phyloP scores from a whole-genome alignment of 2,888 invertebrate species.

The Xestia sexstrigata region DNA sequence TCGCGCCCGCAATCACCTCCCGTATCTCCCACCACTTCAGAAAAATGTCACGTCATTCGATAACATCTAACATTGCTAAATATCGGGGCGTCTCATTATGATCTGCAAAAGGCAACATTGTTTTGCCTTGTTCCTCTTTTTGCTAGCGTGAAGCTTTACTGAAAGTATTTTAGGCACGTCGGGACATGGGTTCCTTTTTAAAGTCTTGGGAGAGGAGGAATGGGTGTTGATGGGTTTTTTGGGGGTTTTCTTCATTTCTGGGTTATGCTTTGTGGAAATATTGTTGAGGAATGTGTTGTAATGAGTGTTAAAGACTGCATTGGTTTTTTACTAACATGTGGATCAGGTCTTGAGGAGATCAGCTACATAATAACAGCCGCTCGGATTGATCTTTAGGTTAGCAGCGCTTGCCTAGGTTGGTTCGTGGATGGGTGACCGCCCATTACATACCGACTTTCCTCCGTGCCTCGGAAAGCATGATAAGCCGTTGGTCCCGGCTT shows the following conservation, averaged over 20 bases:
- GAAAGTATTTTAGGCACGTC: slow-evolving; percentile 51
- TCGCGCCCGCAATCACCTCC: neutral
- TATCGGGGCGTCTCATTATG: slow-evolving; percentile 63
- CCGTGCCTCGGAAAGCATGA: neutral
- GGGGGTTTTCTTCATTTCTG: neutral
- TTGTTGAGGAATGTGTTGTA: neutral
- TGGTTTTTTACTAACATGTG: neutral
- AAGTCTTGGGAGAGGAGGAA: slow-evolving; percentile 6
- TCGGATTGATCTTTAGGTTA: too few relatives aligned
- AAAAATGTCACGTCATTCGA: slow-evolving; percentile 57
- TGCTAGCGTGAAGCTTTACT: slow-evolving; percentile 43
- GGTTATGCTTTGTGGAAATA: neutral
- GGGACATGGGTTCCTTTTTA: slow-evolving; percentile 22
- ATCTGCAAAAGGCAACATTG: slow-evolving; percentile 62
- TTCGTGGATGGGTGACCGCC: neutral
- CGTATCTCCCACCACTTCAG: slow-evolving; percentile 41
- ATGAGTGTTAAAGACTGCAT: neutral
- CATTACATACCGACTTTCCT: neutral
- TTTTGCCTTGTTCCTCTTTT: slow-evolving; percentile 62
- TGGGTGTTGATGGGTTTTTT: slow-evolving; percentile 16
- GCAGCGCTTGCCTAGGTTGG: neutral
- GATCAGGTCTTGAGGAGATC: too few relatives aligned
- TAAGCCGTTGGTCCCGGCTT: neutral
- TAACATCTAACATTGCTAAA: slow-evolving; percentile 62
- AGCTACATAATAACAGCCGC: too few relatives aligned